phyloP scores from a whole-genome alignment of 2,888 invertebrate genomes.

The Tenthredo amoena region DNA sequence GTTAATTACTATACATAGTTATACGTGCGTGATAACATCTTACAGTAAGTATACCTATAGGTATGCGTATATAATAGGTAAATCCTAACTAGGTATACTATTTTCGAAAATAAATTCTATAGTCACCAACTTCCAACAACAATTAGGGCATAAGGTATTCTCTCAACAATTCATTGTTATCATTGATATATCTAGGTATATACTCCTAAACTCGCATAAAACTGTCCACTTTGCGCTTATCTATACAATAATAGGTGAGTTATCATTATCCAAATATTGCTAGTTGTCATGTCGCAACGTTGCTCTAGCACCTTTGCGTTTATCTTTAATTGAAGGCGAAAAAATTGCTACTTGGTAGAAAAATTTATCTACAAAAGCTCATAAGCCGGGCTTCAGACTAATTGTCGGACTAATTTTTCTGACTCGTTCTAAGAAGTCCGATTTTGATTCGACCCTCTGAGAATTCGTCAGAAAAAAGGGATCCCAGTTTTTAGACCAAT shows the following conservation, averaged over 20 bases:
- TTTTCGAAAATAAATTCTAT: constrained; percentile 67
- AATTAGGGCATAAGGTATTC: background rate
- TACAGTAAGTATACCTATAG: background rate
- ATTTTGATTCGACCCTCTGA: background rate
- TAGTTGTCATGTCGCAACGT: constrained; percentile 53
- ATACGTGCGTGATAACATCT: background rate
- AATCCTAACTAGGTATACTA: constrained; percentile 40
- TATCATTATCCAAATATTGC: constrained; percentile 56
- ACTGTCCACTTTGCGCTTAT: constrained; percentile 15
- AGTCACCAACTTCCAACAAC: constrained; percentile 58
- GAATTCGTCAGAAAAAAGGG: background rate
- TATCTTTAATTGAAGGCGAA: background rate
- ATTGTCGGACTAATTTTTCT: background rate
- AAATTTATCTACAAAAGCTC: background rate
- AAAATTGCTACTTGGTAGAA: background rate
- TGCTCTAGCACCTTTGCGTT: constrained; percentile 47
- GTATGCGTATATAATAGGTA: background rate
- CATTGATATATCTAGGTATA: background rate
- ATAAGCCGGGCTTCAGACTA: background rate
- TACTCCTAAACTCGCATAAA: background rate
- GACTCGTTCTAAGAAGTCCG: background rate
- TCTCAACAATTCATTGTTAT: background rate
- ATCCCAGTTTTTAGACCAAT: background rate
- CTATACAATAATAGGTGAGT: constrained; percentile 44
- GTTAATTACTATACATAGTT: constrained; percentile 15